Base-by-base conservation (phyloP, 2,888 invertebrate species). In the Masnerella sp. region DNA sequence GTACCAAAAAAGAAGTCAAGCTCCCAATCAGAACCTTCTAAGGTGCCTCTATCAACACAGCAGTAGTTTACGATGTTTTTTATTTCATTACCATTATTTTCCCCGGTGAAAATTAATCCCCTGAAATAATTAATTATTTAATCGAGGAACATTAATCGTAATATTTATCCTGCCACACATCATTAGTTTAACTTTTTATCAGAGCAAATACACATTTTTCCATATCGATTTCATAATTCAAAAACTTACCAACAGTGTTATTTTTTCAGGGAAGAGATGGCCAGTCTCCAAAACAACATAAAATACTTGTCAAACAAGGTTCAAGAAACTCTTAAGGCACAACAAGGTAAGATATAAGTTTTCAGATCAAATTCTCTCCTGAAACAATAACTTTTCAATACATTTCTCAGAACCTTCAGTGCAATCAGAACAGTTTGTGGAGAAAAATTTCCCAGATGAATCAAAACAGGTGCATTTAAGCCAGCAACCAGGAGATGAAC, bases 241-340 rank as follows among this genome's bases (percentile, higher is more conserved):
- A n/a, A n/a, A n/a, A n/a, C n/a, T n/a, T n/a, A n/a, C n/a, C n/a
- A n/a, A n/a, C n/a, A n/a, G n/a, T n/a, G n/a, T n/a, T n/a, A n/a
- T n/a, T n/a, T n/a, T 80, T 78, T 84, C 90, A 92, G 92, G 90
- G 89, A 93, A 91, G 93, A 93, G 90, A 91, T 93, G 92, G 93
- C 91, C 91, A 91, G 90, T 90, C 90, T 93, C 92, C 93, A 93
- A 91, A 92, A 90, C 92, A 93, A 92, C 91, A 90, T 93, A 93
- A 91, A 92, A 85, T 90, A 88, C 85, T 89, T 93, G 83, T 89
- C 90, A 67, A 87, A 85, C 79, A 89, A 89, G 77, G 81, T 85
- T 72, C 80, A 79, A 65, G 82, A 81, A 62, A 79, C 82, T 51
- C 62, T 83, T 58, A 80, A 76, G 42, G 81, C 75, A 56, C 78